Conservation (phyloP, 2,113 vertebrate species). For the Bolborhynchus lineola region DNA sequence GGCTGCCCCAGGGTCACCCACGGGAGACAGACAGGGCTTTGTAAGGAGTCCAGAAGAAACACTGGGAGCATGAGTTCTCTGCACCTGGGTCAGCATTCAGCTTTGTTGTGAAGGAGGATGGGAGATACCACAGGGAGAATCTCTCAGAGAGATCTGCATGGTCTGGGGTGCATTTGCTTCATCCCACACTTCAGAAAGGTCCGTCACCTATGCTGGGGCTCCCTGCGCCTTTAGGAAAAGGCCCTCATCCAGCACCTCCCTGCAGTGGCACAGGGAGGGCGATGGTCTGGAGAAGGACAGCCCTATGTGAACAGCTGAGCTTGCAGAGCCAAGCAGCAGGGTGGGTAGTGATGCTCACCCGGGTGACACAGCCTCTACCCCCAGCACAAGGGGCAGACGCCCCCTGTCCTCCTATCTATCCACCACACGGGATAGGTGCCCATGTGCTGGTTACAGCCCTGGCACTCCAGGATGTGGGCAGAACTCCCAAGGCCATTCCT, state of each 20-base stretch:
- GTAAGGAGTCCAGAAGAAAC: accelerated
- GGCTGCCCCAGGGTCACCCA: not conserved
- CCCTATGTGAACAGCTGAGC: not conserved
- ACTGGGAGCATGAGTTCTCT: not conserved
- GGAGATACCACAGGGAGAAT: not conserved
- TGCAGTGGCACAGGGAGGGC: not conserved
- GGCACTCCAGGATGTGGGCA: not conserved
- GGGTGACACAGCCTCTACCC: not conserved
- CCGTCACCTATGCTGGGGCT: accelerated
- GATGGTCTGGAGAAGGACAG: not conserved
- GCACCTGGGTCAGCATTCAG: accelerated
- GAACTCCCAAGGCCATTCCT: accelerated
- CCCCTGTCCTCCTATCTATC: not conserved
- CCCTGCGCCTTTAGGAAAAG: not conserved
- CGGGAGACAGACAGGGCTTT: accelerated
- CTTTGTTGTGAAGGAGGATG: not conserved
- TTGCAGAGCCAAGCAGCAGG: not conserved
- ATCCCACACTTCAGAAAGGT: not conserved
- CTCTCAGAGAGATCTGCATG: not conserved
- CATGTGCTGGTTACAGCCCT: accelerated
- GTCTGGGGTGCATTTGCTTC: not conserved
- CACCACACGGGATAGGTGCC: accelerated
- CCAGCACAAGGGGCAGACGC: not conserved
- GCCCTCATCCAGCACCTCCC: not conserved
- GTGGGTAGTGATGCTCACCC: not conserved